These are phyloP conservation scores for Palythoa grandis DNA, from an alignment of 92 coral and sea anemone species.

Conservation along the genomic window DNA sequence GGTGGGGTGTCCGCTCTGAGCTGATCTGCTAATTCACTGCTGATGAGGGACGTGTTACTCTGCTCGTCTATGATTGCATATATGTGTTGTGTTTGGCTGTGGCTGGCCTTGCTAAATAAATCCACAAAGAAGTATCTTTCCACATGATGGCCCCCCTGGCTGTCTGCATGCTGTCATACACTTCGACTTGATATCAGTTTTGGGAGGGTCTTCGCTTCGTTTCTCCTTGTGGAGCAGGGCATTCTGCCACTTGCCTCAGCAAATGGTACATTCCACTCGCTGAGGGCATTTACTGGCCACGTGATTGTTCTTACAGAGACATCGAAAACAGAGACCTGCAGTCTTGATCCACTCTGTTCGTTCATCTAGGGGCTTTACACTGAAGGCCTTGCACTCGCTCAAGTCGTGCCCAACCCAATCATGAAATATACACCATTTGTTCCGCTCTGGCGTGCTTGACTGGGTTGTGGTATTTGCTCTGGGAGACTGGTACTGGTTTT, in stretches of 20 bases:
- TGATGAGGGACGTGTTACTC: conserved; percentile 60
- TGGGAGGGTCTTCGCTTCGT: no score
- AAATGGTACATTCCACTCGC: no score
- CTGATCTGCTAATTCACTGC: conserved; percentile 60
- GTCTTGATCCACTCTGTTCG: neutral
- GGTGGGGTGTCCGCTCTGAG: conserved; percentile 56
- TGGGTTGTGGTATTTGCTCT: no score
- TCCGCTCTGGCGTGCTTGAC: neutral
- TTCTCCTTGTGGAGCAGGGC: no score
- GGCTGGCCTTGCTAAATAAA: neutral
- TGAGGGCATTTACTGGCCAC: conserved; percentile 35
- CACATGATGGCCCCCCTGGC: neutral
- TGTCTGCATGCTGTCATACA: neutral
- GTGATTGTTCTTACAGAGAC: neutral
- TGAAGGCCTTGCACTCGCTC: neutral
- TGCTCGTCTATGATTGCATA: conserved; percentile 64
- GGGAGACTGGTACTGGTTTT: neutral
- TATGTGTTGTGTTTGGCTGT: neutral
- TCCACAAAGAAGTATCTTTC: neutral
- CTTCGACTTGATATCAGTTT: neutral
- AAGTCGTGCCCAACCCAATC: conserved; percentile 41
- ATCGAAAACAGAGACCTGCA: neutral
- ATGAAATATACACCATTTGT: neutral
- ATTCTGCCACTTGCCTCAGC: no score
- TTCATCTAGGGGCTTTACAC: conserved; percentile 19